Conservation (phyloP, 2,888 invertebrate genomes). For the Sesia apiformis region DNA sequence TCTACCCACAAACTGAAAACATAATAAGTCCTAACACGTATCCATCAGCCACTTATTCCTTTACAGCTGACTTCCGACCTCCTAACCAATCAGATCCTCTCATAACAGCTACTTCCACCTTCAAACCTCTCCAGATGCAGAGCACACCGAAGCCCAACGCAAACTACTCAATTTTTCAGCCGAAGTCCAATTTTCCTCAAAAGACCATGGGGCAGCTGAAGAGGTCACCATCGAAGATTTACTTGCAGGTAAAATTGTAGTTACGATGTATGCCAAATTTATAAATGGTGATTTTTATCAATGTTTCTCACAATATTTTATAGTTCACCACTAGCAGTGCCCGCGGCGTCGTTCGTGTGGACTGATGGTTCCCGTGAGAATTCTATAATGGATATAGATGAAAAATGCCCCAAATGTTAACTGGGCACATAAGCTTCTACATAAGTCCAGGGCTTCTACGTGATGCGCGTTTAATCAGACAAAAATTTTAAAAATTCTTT, state of each 20-base stretch:
- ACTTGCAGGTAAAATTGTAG: constrained; percentile 25
- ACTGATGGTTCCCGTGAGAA: too few relatives aligned
- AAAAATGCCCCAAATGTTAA: too few relatives aligned
- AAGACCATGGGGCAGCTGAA: constrained; percentile 46
- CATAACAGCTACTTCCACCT: constrained; percentile 68
- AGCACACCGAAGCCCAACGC: constrained; percentile 50
- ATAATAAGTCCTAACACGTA: constrained; percentile 79
- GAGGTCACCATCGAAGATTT: constrained; percentile 55
- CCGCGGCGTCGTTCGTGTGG: too few relatives aligned
- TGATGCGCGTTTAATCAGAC: too few relatives aligned
- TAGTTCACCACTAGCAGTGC: too few relatives aligned
- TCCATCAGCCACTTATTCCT: constrained; percentile 85
- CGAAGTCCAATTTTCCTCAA: constrained; percentile 49
- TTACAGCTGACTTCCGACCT: constrained; percentile 86
- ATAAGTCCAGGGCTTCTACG: too few relatives aligned
- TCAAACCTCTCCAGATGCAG: constrained; percentile 71
- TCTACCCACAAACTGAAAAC: constrained; percentile 77
- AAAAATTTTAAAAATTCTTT: too few relatives aligned
- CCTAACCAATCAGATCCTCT: constrained; percentile 75
- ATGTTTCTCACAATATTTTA: too few relatives aligned
- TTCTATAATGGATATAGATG: too few relatives aligned
- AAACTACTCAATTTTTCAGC: constrained; percentile 55
- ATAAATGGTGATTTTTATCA: too few relatives aligned
- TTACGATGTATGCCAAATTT: too few relatives aligned
- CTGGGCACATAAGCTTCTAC: too few relatives aligned